Base-by-base conservation (phyloP, 2,888 invertebrate species). In the Xylota sylvarum region DNA sequence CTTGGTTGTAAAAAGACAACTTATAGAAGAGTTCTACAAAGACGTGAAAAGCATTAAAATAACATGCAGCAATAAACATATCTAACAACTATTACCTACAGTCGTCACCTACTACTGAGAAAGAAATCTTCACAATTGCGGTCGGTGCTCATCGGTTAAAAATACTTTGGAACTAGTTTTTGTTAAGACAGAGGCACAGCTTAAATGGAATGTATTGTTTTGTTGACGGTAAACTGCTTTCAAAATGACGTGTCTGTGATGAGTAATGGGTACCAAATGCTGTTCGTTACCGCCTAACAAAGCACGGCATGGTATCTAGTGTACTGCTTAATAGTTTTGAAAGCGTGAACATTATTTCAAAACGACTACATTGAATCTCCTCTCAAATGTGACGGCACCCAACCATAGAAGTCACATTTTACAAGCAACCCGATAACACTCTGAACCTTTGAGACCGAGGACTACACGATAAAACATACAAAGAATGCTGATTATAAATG, bases 341-440 rank as follows among this genome's bases (percentile, higher is more conserved):
- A 35, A 35, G 35, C 23, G 23, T 23, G 1, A 35, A 35, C 14
- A 46, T 9, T 9, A 17, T 37, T 9, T 4, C 65, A 19, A 46
- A 48, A 5, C 27, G 9, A 27, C n/a, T n/a, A 32, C 32, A 67
- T 17, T 58, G 43, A 12, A 32, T 60, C 27, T 17, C 32, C 78
- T 55, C 43, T 78, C 46, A 35, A 17, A 17, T 62, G 46, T 69
- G 50, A 77, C 62, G 62, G 46, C 46, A 64, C 46, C 70, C 69
- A 37, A 3, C 17, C 27, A 7, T 43, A 37, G 6, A 67, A 56
- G 32, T 40, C n/a, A 69, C n/a, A 69, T 77, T 65, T 48, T 52
- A 43, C 52, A 62, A 19, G 19, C 32, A 62, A 50, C 35, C 19
- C 30, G 14, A n/a, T 48, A 17, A 32, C 10, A 50, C 9, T 17